Evolutionary conservation across 2,113 vertebrate species (phyloP).

Genomic region (Oryzias curvinotus): DNA sequence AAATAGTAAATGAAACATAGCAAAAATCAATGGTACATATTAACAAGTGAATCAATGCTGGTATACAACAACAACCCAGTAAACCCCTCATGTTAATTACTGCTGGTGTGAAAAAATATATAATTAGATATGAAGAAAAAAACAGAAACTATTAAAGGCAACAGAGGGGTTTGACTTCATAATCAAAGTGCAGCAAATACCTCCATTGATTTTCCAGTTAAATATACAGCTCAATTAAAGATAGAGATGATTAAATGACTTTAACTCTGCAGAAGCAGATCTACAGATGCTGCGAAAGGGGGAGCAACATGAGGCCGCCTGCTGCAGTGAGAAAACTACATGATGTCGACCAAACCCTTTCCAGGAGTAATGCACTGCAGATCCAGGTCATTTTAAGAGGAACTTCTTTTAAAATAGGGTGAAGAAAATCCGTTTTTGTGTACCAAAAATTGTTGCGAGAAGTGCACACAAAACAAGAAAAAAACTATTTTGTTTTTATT

Average conservation of each 20-base stretch:
- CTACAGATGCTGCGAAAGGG: constrained; percentile 23
- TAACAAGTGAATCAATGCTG: constrained; percentile 25
- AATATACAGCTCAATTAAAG: constrained; percentile 80
- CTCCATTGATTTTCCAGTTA: constrained; percentile 77
- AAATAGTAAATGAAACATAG: constrained; percentile 9
- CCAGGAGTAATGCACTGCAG: neutral
- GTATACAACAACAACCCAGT: constrained; percentile 29
- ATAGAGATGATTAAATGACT: constrained; percentile 71
- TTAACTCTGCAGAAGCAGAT: constrained; percentile 46
- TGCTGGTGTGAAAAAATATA: constrained; percentile 53
- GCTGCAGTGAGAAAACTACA: constrained; percentile 21
- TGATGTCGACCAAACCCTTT: constrained; percentile 11
- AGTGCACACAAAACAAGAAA: constrained; percentile 40
- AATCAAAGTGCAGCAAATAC: constrained; percentile 69
- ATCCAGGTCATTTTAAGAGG: too few species aligned
- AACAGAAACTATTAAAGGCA: constrained; percentile 73
- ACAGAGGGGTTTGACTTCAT: constrained; percentile 60
- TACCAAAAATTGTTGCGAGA: constrained; percentile 11
- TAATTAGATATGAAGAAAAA: constrained; percentile 66
- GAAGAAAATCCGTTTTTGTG: too few species aligned
- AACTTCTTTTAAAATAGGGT: too few species aligned
- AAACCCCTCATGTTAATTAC: constrained; percentile 68
- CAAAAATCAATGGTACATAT: constrained; percentile 23
- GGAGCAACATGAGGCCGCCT: constrained; percentile 1
- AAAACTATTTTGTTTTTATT: constrained; percentile 48